Percentiles rank a stretch among this genome's conserved stretches.
Evolutionary conservation across 2,797 vertebrate genomes (phyloP).

Genomic region (Tangara arthus): DNA sequence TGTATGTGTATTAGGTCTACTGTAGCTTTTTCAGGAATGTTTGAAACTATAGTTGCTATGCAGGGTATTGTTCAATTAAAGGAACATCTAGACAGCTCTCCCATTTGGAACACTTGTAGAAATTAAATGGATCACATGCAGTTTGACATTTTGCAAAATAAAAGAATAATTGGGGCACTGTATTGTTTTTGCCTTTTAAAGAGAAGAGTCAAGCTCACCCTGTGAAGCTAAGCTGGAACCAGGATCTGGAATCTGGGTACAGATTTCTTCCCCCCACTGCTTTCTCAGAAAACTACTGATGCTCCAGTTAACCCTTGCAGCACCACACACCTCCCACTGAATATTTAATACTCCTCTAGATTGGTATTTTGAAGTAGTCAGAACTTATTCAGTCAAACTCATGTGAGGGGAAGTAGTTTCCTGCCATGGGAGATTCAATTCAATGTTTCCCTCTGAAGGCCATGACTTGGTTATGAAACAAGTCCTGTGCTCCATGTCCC

Average conservation of each 20-base stretch:
- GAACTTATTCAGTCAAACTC: neutral
- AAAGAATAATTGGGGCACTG: slow-evolving; percentile 75
- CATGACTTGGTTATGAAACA: neutral
- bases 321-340: neutral
- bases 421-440: neutral
- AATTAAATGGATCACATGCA: slow-evolving; percentile 79
- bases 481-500: neutral
- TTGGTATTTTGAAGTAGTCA: neutral
- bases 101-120: slow-evolving; percentile 74
- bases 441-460: neutral
- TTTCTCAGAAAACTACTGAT: slow-evolving; percentile 14
- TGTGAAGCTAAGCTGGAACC: slow-evolving; percentile 65
- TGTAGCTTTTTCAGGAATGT: slow-evolving; percentile 13
- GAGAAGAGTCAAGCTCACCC: slow-evolving; percentile 64
- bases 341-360: neutral
- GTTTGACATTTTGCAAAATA: slow-evolving; percentile 81
- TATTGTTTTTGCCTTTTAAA: slow-evolving; percentile 73
- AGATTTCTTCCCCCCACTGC: slow-evolving; percentile 50
- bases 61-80: slow-evolving; percentile 62
- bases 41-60: slow-evolving; percentile 61
- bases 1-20: neutral
- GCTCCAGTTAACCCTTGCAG: slow-evolving; percentile 25
- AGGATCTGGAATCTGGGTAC: slow-evolving; percentile 57
- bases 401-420: accelerated
- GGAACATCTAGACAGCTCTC: slow-evolving; percentile 68